Evolutionary conservation across 2,797 vertebrate species (phyloP).

Genomic region (Sebastes umbrosus): DNA sequence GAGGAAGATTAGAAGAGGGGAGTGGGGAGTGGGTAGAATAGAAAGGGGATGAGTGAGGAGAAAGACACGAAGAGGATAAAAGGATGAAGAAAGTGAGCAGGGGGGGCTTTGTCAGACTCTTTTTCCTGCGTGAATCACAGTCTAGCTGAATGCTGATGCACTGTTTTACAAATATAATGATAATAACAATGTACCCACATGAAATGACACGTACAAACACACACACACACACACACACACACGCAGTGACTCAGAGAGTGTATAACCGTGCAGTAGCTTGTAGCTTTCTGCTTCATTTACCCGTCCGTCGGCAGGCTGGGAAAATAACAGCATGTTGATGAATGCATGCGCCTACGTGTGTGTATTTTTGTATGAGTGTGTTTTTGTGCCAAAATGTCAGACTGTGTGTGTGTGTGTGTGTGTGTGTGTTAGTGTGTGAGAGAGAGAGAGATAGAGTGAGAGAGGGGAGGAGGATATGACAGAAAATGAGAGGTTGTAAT

Average conservation of each 20-base stretch:
- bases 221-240: background rate
- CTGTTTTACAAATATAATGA: background rate
- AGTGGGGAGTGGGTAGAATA: background rate
- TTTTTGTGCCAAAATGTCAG: background rate
- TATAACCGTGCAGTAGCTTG: background rate
- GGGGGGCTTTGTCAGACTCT: background rate
- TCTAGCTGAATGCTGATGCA: background rate
- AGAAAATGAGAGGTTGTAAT: slow-evolving; percentile 47
- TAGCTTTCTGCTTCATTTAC: background rate
- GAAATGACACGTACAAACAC: background rate
- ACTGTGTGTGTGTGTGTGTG: background rate
- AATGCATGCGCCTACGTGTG: background rate
- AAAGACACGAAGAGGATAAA: background rate
- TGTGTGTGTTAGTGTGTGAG: background rate
- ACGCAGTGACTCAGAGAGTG: background rate
- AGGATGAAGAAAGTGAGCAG: background rate
- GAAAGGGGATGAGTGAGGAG: background rate
- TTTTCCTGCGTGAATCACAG: background rate
- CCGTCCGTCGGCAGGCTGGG: background rate
- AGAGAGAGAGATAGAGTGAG: background rate
- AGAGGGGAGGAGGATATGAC: background rate
- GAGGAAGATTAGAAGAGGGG: background rate
- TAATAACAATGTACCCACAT: background rate
- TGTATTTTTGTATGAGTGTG: background rate
- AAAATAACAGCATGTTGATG: background rate